Evolutionary conservation across 2,888 invertebrate genomes (phyloP).

Genomic region (Panorpa germanica): DNA sequence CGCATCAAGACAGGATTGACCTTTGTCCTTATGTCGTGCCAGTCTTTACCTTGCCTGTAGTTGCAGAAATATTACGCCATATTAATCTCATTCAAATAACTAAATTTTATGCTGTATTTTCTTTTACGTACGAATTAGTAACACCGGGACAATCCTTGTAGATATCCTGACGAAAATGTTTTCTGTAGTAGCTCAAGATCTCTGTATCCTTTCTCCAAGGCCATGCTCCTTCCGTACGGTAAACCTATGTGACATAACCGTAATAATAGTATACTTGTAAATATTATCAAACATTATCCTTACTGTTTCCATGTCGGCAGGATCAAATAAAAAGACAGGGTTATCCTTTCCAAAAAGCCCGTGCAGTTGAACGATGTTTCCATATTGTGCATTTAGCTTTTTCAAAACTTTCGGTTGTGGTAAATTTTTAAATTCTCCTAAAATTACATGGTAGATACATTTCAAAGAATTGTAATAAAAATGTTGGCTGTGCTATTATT

Average conservation of each 20-base stretch:
- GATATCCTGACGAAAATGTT: constrained; percentile 20
- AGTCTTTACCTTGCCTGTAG: constrained; percentile 38
- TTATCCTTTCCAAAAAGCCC: constrained; percentile 20
- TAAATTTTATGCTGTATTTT: constrained; percentile 9
- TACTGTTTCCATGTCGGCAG: constrained; percentile 28
- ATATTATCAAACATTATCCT: no score
- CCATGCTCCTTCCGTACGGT: constrained; percentile 26
- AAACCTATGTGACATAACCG: no score
- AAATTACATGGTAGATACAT: no score
- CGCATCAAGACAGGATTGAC: constrained; percentile 44
- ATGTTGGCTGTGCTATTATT: no score
- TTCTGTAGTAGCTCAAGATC: constrained; percentile 21
- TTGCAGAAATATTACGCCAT: no score
- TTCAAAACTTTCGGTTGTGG: constrained; percentile 11
- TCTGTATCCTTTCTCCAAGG: constrained; percentile 23
- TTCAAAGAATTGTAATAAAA: no score
- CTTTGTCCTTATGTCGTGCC: constrained; percentile 42
- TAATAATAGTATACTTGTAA: no score
- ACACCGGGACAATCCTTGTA: constrained; percentile 18
- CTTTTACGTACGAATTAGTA: constrained; percentile 18
- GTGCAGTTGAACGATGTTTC: constrained; percentile 25
- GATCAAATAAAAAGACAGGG: constrained; percentile 26
- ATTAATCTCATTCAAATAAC: no score
- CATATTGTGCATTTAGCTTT: constrained; percentile 17
- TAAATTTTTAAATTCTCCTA: constrained; percentile 14